Conservation (phyloP, 2,888 invertebrate genomes). For the Ceriagrion tenellum region DNA sequence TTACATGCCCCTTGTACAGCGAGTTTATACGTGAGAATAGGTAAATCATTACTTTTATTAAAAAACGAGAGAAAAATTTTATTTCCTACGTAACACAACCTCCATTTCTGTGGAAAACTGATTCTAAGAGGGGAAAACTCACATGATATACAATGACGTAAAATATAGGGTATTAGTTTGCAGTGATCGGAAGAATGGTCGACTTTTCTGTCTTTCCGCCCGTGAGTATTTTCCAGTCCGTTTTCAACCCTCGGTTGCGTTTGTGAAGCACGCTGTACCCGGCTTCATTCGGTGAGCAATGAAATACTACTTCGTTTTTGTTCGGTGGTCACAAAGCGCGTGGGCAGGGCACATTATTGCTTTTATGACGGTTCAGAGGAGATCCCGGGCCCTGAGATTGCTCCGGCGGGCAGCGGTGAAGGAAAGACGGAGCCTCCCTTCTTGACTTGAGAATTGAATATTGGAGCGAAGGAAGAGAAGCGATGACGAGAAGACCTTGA, state of each 20-base stretch:
- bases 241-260: not conserved
- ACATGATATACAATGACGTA: no score
- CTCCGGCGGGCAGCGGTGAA: not conserved
- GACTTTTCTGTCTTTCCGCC: not conserved
- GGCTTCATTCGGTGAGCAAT: not conserved
- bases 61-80: no score
- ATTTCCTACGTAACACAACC: no score
- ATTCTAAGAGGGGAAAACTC: no score
- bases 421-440: not conserved
- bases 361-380: conserved; percentile 45
- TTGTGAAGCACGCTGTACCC: not conserved
- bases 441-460: not conserved
- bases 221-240: not conserved
- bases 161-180: not conserved
- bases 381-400: conserved; percentile 42
- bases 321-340: not conserved
- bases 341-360: not conserved
- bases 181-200: not conserved
- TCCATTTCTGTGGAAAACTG: no score
- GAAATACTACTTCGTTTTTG: conserved; percentile 1
- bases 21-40: no score
- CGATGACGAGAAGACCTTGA: not conserved
- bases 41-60: no score
- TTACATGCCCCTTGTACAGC: no score
- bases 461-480: not conserved